Conservation (phyloP, 2,113 vertebrate genomes). For the Serilophus lunatus region DNA sequence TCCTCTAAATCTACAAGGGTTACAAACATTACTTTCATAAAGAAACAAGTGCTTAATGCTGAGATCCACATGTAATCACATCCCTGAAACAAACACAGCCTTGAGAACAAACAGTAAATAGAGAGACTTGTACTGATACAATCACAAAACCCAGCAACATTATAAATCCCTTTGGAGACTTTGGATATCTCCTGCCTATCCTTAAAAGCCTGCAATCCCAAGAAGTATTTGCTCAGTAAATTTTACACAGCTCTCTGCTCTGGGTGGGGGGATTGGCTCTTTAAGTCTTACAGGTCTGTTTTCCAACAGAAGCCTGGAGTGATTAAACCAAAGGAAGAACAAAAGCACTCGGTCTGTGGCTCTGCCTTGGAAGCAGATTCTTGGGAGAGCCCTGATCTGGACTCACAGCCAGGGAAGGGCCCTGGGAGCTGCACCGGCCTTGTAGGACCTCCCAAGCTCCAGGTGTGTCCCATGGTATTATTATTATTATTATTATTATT, state of each 20-base stretch:
- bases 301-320: not conserved
- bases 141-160: not conserved
- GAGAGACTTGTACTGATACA: not conserved
- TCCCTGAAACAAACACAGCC: not conserved
- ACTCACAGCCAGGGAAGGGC: not conserved
- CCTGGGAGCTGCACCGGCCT: not conserved
- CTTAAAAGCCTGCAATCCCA: not conserved
- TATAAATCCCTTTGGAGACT: conserved; percentile 4
- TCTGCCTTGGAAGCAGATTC: not conserved
- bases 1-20: not conserved
- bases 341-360: not conserved
- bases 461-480: not conserved
- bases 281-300: not conserved
- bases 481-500: not conserved
- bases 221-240: not conserved
- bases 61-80: not conserved
- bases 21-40: not conserved
- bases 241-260: not conserved
- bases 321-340: not conserved
- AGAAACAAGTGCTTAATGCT: not conserved
- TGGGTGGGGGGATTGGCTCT: not conserved
- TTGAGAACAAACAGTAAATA: conserved; percentile 17
- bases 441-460: not conserved
- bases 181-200: not conserved
- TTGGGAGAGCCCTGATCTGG: not conserved